Conservation (phyloP, 2,113 vertebrate species). For the Hucho hucho region DNA sequence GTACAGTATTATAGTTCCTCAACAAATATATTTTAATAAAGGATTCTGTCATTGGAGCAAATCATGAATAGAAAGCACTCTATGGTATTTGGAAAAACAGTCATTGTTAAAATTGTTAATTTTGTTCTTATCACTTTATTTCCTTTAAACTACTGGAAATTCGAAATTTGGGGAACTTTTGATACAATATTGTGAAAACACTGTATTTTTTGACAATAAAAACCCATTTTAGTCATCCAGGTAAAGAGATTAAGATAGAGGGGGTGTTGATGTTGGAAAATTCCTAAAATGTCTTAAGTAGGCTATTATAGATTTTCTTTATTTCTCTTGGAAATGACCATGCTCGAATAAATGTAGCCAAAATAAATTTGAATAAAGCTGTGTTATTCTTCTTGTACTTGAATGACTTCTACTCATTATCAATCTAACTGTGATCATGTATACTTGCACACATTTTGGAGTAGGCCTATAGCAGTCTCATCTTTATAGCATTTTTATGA, state of each 20-base stretch:
- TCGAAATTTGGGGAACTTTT: conserved; percentile 97
- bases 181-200: conserved; percentile 98
- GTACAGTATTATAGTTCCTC: conserved; percentile 99
- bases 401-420: conserved; percentile 8
- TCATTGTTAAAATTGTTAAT: conserved; percentile 90
- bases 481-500: neutral
- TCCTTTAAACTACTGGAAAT: conserved; percentile 95
- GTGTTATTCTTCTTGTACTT: conserved; percentile 57
- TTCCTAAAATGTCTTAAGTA: conserved; percentile 98
- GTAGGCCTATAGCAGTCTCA: neutral
- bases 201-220: conserved; percentile 96
- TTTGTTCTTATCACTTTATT: conserved; percentile 92
- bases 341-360: conserved; percentile 99
- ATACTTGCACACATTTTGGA: neutral
- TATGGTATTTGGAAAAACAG: conserved; percentile 90
- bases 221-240: conserved; percentile 95
- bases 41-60: conserved; percentile 94
- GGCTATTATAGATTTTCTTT: conserved; percentile 85
- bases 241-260: conserved; percentile 80
- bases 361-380: conserved; percentile 78
- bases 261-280: conserved; percentile 87
- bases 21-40: conserved; percentile 99
- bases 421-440: neutral
- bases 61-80: conserved; percentile 89
- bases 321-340: conserved; percentile 97